Conservation (phyloP, 1,140 invertebrate species). For the Bombus confusus region DNA sequence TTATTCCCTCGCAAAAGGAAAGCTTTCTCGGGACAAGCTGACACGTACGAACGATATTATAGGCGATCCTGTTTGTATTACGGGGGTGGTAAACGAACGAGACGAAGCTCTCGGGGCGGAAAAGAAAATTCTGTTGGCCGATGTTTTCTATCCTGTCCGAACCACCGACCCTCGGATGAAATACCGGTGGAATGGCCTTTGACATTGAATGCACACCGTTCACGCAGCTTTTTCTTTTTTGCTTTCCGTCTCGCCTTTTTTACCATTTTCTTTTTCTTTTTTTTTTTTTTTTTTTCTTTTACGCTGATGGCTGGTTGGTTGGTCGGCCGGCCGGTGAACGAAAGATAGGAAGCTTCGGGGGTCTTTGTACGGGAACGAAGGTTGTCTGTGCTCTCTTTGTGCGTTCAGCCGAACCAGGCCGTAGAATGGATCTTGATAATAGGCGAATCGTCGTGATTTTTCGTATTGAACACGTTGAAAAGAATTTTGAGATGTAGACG, state of each 20-base stretch:
- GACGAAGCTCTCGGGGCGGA: conserved; percentile 29
- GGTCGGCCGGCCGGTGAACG: neutral
- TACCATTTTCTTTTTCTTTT: neutral
- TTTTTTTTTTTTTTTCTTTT: neutral
- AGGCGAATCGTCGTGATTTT: neutral
- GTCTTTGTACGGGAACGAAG: neutral
- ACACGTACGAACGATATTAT: neutral
- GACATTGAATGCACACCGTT: conserved; percentile 17
- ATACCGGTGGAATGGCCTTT: conserved; percentile 2
- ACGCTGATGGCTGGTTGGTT: neutral
- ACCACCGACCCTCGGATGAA: neutral
- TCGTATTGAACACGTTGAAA: neutral
- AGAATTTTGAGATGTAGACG: neutral
- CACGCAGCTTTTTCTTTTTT: neutral
- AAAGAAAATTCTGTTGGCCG: conserved; percentile 31
- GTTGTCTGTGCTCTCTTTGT: neutral
- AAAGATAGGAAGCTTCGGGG: neutral
- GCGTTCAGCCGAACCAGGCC: neutral
- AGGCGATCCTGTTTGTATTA: neutral
- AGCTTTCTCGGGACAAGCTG: too few relatives aligned
- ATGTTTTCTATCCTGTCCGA: neutral
- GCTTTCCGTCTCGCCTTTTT: neutral
- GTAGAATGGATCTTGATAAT: neutral
- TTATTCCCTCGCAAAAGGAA: too few relatives aligned
- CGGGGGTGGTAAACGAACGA: neutral